Percentiles rank a stretch among this genome's conserved stretches.
phyloP scores from a whole-genome alignment of 2,113 vertebrate species.

The Chloropsis cyanopogon region DNA sequence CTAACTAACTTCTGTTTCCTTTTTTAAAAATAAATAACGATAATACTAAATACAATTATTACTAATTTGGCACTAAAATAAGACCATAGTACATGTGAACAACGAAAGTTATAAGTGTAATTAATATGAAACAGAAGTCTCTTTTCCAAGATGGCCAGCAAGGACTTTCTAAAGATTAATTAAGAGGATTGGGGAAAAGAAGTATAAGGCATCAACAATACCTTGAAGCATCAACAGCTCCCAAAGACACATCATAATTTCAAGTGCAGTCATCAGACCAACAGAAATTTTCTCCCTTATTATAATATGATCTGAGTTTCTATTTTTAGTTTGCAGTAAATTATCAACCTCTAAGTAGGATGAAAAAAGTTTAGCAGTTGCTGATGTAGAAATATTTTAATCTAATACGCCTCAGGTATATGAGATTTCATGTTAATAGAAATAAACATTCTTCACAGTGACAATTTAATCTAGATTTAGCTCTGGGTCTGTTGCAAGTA shows the following conservation, averaged over 20 bases:
- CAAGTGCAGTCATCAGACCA: not conserved
- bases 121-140: not conserved
- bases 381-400: not conserved
- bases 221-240: not conserved
- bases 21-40: not conserved
- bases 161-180: not conserved
- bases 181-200: not conserved
- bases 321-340: not conserved
- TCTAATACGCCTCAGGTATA: not conserved
- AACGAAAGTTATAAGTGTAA: not conserved
- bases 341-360: not conserved
- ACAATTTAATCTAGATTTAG: not conserved
- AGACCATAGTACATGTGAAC: slow-evolving; percentile 4
- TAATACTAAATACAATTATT: slow-evolving; percentile 17
- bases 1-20: slow-evolving; percentile 37
- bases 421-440: not conserved
- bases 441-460: not conserved
- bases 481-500: not conserved
- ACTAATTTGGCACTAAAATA: slow-evolving; percentile 22
- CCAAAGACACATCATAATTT: not conserved
- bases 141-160: not conserved
- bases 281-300: not conserved
- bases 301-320: not conserved
- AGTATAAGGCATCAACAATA: not conserved
- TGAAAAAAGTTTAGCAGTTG: not conserved